Evolutionary conservation across 1,140 invertebrate species (phyloP).

Genomic region (Drosophila pallidifrons): DNA sequence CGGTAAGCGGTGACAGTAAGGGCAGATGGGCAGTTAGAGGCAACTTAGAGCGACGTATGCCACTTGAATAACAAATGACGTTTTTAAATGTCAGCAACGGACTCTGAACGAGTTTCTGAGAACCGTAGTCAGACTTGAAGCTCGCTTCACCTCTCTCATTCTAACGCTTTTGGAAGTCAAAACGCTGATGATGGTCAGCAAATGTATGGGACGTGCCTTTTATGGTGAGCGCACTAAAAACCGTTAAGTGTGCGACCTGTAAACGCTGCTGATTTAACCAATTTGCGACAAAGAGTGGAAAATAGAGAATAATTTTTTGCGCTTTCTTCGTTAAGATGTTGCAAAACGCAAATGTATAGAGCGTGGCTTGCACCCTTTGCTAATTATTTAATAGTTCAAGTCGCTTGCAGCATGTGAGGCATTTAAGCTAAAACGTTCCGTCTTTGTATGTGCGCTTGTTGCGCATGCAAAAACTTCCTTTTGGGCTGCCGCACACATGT

Average conservation of each 20-base stretch:
- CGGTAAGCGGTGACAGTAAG: slow-evolving; percentile 50
- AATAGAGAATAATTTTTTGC: slow-evolving; percentile 8
- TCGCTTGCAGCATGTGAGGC: slow-evolving; percentile 6
- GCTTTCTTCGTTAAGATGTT: background rate
- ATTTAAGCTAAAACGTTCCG: slow-evolving; percentile 7
- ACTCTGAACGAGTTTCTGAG: slow-evolving; percentile 36
- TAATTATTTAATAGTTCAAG: slow-evolving; percentile 47
- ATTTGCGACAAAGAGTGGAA: slow-evolving; percentile 47
- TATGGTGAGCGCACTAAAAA: slow-evolving; percentile 31
- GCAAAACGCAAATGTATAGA: background rate
- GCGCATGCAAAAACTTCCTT: slow-evolving; percentile 6
- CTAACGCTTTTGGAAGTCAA: slow-evolving; percentile 1
- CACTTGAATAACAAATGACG: slow-evolving; percentile 82
- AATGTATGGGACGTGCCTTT: slow-evolving; percentile 70
- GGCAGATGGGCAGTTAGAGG: slow-evolving; percentile 67
- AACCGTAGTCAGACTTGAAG: slow-evolving; percentile 22
- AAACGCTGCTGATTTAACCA: slow-evolving; percentile 71
- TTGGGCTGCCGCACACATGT: slow-evolving; percentile 4
- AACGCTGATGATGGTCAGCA: slow-evolving; percentile 66
- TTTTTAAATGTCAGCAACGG: slow-evolving; percentile 75
- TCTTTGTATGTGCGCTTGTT: slow-evolving; percentile 15
- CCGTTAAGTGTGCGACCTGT: slow-evolving; percentile 72
- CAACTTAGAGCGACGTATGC: slow-evolving; percentile 80
- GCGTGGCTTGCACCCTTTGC: slow-evolving; percentile 25
- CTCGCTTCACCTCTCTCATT: background rate